Conservation (phyloP, 2,797 vertebrate species). For the Cichlasoma orientale region DNA sequence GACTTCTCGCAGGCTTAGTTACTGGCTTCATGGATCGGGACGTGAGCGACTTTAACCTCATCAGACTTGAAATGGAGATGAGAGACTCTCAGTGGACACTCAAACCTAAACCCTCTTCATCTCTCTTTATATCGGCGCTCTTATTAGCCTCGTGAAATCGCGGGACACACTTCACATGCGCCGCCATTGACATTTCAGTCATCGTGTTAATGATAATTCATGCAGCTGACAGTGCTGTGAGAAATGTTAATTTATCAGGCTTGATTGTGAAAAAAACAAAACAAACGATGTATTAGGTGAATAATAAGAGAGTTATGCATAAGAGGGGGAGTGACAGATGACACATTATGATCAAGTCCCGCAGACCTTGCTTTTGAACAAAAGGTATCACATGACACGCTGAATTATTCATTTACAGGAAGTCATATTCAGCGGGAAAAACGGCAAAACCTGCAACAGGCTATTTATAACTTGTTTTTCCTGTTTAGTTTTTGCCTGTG, state of each 20-base stretch:
- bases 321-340: slow-evolving; percentile 38
- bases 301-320: slow-evolving; percentile 31
- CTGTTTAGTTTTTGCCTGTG: not conserved
- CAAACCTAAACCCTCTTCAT: slow-evolving; percentile 51
- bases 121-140: slow-evolving; percentile 42
- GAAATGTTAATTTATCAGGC: slow-evolving; percentile 53
- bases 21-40: slow-evolving; percentile 10
- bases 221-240: slow-evolving; percentile 37
- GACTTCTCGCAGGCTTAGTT: slow-evolving; percentile 39
- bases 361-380: not conserved
- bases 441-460: not conserved
- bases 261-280: slow-evolving; percentile 25
- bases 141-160: slow-evolving; percentile 50
- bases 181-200: slow-evolving; percentile 60
- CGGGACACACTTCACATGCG: slow-evolving; percentile 51
- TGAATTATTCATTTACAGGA: not conserved
- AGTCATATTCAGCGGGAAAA: not conserved
- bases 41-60: slow-evolving; percentile 40
- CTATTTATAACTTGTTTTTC: not conserved
- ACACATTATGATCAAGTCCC: slow-evolving; percentile 4
- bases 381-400: not conserved
- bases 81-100: slow-evolving; percentile 56
- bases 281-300: slow-evolving; percentile 28
- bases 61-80: slow-evolving; percentile 44
- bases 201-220: slow-evolving; percentile 60